Evolutionary conservation across 2,113 vertebrate genomes (phyloP).

Genomic region (Scomber scombrus): DNA sequence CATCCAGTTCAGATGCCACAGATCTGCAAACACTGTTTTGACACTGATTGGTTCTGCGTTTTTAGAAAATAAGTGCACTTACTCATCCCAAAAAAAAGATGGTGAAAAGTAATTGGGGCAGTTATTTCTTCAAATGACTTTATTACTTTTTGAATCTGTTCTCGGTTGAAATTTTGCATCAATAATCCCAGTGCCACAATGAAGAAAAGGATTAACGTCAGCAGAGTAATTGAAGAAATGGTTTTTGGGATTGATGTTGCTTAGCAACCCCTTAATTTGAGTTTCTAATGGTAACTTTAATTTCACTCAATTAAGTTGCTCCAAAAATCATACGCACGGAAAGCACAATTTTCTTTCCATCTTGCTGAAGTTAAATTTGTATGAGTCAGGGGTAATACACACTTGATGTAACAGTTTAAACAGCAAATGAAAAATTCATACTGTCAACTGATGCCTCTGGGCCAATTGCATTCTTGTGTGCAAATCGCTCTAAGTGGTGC

Average conservation of each 20-base stretch:
- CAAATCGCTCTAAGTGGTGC: constrained; percentile 24
- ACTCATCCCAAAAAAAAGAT: constrained; percentile 1
- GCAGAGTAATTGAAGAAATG: constrained; percentile 61
- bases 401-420: constrained; percentile 35
- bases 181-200: constrained; percentile 65
- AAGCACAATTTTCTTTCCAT: constrained; percentile 6
- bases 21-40: constrained; percentile 9
- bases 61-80: not conserved
- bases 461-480: not conserved
- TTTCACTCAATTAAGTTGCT: constrained; percentile 45
- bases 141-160: not conserved
- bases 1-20: not conserved
- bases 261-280: constrained; percentile 62
- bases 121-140: constrained; percentile 44
- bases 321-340: constrained; percentile 2
- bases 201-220: constrained; percentile 57
- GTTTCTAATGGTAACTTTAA: constrained; percentile 59
- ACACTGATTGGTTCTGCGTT: not conserved
- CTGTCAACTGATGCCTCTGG: constrained; percentile 5
- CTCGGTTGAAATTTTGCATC: constrained; percentile 62
- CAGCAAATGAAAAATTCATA: constrained; percentile 44
- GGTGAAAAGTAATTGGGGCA: constrained; percentile 32
- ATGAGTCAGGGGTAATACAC: constrained; percentile 19
- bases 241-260: constrained; percentile 65
- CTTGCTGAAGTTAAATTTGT: constrained; percentile 9